Conservation (phyloP, 2,888 invertebrate genomes). For the Diadegma fenestrale region DNA sequence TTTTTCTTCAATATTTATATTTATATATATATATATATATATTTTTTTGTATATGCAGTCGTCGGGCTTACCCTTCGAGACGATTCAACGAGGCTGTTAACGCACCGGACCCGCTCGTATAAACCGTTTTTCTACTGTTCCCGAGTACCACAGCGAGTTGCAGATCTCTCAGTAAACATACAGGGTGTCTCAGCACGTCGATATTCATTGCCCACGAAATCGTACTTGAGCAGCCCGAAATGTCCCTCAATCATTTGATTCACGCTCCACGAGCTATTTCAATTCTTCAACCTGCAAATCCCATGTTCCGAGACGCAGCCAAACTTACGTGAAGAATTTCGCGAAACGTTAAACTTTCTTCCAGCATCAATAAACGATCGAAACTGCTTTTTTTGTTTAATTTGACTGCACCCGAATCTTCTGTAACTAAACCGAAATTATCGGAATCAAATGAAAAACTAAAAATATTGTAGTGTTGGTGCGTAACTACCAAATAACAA, state of each 20-base stretch:
- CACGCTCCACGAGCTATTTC: not conserved
- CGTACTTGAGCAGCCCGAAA: not conserved
- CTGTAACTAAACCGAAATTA: too few relatives aligned
- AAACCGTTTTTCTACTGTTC: slow-evolving; percentile 52
- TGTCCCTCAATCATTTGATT: not conserved
- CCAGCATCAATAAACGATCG: too few relatives aligned
- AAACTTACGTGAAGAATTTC: too few relatives aligned
- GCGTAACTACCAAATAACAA: too few relatives aligned
- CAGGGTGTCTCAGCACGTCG: slow-evolving; percentile 3
- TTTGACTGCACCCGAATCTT: too few relatives aligned
- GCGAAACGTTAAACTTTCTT: too few relatives aligned
- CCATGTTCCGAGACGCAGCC: not conserved
- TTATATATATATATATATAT: not conserved
- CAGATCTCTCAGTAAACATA: slow-evolving; percentile 41
- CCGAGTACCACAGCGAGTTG: slow-evolving; percentile 45
- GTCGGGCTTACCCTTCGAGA: slow-evolving; percentile 62
- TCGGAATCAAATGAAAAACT: too few relatives aligned
- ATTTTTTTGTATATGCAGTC: slow-evolving; percentile 32
- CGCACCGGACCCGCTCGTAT: slow-evolving; percentile 60
- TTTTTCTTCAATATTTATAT: slow-evolving; percentile 58
- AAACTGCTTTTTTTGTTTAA: too few relatives aligned
- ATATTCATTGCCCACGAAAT: not conserved
- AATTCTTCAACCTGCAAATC: not conserved
- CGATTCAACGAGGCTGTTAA: slow-evolving; percentile 63
- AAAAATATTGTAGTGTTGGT: too few relatives aligned